Evolutionary conservation across 1,140 invertebrate species (phyloP), one percentile per base, ranked within the genome.

Genomic region (Caerostris darwini): DNA sequence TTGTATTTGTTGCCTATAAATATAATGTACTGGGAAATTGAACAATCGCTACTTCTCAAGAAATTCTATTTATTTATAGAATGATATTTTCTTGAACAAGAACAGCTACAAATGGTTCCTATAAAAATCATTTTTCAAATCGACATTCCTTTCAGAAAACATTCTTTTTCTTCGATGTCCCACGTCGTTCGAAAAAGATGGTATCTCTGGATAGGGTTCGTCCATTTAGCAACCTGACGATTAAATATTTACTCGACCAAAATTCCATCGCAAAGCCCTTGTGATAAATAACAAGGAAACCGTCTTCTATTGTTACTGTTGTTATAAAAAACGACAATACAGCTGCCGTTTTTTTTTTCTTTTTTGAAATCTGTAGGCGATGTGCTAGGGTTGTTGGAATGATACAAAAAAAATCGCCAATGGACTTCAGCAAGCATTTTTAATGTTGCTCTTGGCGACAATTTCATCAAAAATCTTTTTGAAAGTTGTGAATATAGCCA

Each of bases 201-300:
- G 10, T 64, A 77, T 77, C 69, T 77, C 34, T 50, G 53, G 71
- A 53, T 77, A 12, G 34, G 12, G 71, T 50, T 77, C 19, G 4
- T 50, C 71, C 71, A 50, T 77, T 50, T 77, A 53, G 34, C 71
- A 77, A 77, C 71, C 71, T 10, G 34, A 12, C 34, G 71, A 77
- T 77, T 77, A 77, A 77, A 77, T 77, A 77, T 77, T 77, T 77
- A 77, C 71, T 53, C 71, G 7, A 77, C 71, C 71, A 77, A 77
- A 10, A 53, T 77, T 50, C 53, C 10, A 2, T 53, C 71, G 34
- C 50, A 50, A 77, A 77, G 71, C 71, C 34, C 50, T 8, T 53
- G 71, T 77, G 71, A 77, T 77, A 77, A 77, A 77, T 77, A 77
- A 77, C 71, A 77, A 77, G 71, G 34, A 50, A 50, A 12, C 34